Percentiles rank a stretch among this genome's conserved stretches.
These are phyloP conservation scores for Potamilus streckersoni DNA, from an alignment of 1,140 invertebrate species.

Conservation along the genomic window DNA sequence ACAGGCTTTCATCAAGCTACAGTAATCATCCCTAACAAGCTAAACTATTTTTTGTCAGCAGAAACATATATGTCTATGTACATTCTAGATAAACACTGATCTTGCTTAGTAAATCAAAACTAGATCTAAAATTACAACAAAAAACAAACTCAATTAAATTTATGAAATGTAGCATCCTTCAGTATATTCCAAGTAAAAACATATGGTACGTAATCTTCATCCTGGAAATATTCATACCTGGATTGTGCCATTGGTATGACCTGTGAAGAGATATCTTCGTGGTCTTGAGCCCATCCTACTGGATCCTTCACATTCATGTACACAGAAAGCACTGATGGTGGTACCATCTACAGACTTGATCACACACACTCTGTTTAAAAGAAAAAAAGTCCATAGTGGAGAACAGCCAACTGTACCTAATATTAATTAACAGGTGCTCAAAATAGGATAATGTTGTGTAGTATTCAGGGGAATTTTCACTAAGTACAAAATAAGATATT, in stretches of 20 bases:
- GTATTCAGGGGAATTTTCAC: no score
- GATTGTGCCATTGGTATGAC: conserved; percentile 92
- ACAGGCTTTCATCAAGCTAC: no score
- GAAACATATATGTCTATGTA: no score
- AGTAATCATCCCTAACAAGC: no score
- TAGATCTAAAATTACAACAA: neutral
- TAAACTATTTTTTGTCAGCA: no score
- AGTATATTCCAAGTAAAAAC: no score
- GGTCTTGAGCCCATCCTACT: conserved; percentile 89
- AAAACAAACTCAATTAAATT: neutral
- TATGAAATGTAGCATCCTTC: neutral
- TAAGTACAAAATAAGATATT: no score
- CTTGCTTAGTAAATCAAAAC: neutral
- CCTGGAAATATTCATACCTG: conserved; percentile 70
- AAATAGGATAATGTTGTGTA: no score
- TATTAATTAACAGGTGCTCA: neutral
- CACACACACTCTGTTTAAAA: conserved; percentile 83
- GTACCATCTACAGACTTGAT: conserved; percentile 94
- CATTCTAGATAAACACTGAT: neutral
- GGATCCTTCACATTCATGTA: conserved; percentile 97
- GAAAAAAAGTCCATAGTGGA: neutral
- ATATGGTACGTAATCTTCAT: no score
- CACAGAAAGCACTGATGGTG: conserved; percentile 95
- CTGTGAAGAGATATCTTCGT: conserved; percentile 92
- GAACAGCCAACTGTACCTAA: neutral